phyloP scores from a whole-genome alignment of 2,113 vertebrate species.

The Erythrocebus patas region DNA sequence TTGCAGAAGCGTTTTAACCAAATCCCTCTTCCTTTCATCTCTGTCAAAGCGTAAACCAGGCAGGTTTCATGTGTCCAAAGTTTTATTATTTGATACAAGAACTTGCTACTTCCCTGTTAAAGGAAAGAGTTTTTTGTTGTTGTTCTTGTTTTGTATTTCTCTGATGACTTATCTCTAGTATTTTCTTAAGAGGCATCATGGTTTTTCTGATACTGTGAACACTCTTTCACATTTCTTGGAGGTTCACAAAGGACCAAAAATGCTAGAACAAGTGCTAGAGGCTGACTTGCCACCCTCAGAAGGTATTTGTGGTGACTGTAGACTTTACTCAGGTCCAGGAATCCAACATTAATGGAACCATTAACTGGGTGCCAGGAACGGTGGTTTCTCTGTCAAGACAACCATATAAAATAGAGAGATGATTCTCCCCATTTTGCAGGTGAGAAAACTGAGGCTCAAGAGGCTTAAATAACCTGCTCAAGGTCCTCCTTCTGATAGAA shows the following conservation, averaged over 20 bases:
- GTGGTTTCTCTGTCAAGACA: not conserved
- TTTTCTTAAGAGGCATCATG: not conserved
- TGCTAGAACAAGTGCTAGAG: not conserved
- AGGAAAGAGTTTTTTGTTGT: not conserved
- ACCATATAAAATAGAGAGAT: not conserved
- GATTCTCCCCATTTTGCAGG: not conserved
- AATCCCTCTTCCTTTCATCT: conserved; percentile 15
- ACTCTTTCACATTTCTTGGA: not conserved
- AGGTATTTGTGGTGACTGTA: not conserved
- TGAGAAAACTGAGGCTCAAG: not conserved
- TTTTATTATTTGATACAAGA: not conserved
- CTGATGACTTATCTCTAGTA: not conserved
- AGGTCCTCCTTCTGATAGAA: not conserved
- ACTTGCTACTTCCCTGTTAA: not conserved
- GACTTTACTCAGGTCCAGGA: not conserved
- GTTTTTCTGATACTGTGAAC: not conserved
- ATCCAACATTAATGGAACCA: not conserved
- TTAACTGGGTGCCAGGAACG: not conserved
- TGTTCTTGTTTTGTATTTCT: not conserved
- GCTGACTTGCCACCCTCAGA: not conserved
- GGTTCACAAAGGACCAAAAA: not conserved
- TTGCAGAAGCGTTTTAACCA: not conserved
- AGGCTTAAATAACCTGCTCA: not conserved
- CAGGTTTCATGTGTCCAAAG: not conserved
- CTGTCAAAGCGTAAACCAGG: not conserved